Evolutionary conservation across 2,888 invertebrate species (phyloP).

Genomic region (Cerastis rubricosa): DNA sequence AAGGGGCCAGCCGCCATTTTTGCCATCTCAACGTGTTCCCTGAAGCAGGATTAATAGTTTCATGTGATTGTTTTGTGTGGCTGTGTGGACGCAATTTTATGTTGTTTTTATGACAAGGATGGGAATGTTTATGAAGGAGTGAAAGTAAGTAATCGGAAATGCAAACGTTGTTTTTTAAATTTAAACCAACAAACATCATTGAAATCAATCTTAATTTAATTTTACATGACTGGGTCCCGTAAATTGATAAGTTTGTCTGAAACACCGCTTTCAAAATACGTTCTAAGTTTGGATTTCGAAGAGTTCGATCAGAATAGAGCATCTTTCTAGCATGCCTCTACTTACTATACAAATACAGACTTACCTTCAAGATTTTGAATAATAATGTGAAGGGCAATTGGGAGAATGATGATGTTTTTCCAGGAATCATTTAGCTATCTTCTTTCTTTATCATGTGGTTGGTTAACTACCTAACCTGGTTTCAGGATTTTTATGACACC

Average conservation of each 20-base stretch:
- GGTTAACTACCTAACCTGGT: no score
- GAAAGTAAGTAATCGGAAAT: conserved; percentile 1
- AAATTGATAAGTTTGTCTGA: neutral
- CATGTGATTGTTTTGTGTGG: conserved; percentile 69
- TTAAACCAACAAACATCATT: no score
- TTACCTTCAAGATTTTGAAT: no score
- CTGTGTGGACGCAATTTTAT: conserved; percentile 30
- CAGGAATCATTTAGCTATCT: no score
- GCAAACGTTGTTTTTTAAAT: neutral
- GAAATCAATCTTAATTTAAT: neutral
- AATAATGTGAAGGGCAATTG: no score
- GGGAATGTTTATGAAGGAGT: conserved; percentile 28
- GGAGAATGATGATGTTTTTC: no score
- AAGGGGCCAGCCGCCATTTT: conserved; percentile 75
- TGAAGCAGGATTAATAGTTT: conserved; percentile 75
- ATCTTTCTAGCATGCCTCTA: neutral
- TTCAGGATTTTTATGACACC: no score
- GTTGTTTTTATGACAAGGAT: conserved; percentile 15
- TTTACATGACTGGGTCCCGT: neutral
- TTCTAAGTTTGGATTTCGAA: no score
- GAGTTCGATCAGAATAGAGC: neutral
- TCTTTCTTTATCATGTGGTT: no score
- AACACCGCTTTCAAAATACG: neutral
- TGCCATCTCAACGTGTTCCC: conserved; percentile 73
- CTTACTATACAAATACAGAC: no score